Conservation (phyloP, 2,113 vertebrate species). For the Cervus canadensis region DNA sequence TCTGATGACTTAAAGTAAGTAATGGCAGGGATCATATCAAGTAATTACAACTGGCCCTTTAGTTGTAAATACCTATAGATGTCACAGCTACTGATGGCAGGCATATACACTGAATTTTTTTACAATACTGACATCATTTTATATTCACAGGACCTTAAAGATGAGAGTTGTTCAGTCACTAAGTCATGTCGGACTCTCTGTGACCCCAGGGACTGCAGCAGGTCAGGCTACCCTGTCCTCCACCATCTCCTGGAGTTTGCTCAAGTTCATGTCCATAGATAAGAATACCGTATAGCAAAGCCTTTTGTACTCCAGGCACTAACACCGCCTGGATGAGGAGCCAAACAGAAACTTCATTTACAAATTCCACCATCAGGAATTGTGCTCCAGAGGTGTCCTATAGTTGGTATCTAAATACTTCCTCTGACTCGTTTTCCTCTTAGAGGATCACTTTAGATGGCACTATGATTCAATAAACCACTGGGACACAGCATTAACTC, state of each 20-base stretch:
- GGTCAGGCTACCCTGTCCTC: neutral
- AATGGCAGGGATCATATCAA: neutral
- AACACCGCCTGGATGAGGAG: neutral
- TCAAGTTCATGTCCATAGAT: neutral
- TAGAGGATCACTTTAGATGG: conserved; percentile 69
- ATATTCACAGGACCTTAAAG: conserved; percentile 9
- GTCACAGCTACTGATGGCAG: neutral
- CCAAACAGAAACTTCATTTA: neutral
- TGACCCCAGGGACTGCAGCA: neutral
- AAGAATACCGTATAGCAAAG: neutral
- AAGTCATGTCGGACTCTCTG: neutral
- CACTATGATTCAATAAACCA: conserved; percentile 75
- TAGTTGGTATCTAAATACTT: conserved; percentile 55
- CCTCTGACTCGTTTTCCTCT: conserved; percentile 68
- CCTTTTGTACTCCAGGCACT: neutral
- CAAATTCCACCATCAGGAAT: neutral
- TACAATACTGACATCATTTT: neutral
- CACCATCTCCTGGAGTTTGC: neutral
- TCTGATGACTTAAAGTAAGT: conserved; percentile 14
- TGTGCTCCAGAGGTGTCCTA: neutral
- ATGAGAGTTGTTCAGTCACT: neutral
- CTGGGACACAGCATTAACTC: conserved; percentile 65
- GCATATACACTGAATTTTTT: neutral
- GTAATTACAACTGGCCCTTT: neutral
- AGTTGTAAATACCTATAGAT: neutral